phyloP scores from a whole-genome alignment of 2,888 invertebrate species.

The Serrognathus titanus region DNA sequence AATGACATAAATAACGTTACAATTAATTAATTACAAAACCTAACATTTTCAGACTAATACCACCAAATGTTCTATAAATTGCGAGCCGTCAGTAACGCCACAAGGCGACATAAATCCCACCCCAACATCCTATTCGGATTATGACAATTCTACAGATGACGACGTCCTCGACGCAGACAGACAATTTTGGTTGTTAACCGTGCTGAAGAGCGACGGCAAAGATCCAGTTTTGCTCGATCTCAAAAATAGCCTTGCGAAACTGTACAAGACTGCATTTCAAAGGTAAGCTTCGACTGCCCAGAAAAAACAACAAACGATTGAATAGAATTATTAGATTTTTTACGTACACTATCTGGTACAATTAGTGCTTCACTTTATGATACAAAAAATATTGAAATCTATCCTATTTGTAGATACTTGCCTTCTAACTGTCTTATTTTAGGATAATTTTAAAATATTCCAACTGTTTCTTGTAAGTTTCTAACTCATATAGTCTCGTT shows the following conservation, averaged over 20 bases:
- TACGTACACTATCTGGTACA: too few relatives aligned
- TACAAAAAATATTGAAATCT: too few relatives aligned
- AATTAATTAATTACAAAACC: not conserved
- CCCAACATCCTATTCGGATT: conserved; percentile 30
- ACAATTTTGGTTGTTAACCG: conserved; percentile 79
- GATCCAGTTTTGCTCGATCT: conserved; percentile 57
- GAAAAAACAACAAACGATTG: too few relatives aligned
- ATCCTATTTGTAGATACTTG: not conserved
- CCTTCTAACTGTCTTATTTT: not conserved
- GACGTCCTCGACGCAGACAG: conserved; percentile 53
- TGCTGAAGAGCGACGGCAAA: conserved; percentile 57
- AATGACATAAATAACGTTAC: too few relatives aligned
- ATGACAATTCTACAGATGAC: conserved; percentile 21
- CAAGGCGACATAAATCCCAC: conserved; percentile 55
- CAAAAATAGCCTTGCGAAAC: conserved; percentile 69
- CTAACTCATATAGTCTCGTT: conserved; percentile 13
- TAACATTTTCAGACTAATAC: conserved; percentile 16
- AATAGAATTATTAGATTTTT: too few relatives aligned
- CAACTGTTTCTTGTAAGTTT: too few relatives aligned
- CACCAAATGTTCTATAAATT: conserved; percentile 51
- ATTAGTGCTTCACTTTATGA: too few relatives aligned
- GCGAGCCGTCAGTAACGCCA: conserved; percentile 45
- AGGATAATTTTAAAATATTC: too few relatives aligned
- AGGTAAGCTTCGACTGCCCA: conserved; percentile 51
- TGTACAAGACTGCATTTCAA: conserved; percentile 78